Percentiles rank a stretch among this genome's conserved stretches.
Conservation (phyloP, 2,113 vertebrate genomes). For the Ceyx melanurus region DNA sequence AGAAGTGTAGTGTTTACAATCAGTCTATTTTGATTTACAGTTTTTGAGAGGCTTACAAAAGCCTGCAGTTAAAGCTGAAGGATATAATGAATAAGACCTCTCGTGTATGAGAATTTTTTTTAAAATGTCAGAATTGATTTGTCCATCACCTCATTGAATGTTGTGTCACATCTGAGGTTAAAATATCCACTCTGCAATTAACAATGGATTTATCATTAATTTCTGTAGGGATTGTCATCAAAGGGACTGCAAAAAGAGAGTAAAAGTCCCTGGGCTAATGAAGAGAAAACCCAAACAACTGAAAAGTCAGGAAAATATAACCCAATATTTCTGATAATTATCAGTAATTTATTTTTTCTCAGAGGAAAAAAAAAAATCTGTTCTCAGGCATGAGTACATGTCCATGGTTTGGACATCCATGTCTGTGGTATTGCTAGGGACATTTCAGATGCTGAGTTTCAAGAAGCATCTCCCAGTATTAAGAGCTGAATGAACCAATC, state of each 20-base stretch:
- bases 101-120: no score
- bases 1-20: not conserved
- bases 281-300: not conserved
- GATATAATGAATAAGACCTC: not conserved
- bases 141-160: accelerated
- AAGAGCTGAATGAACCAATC: not conserved
- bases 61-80: not conserved
- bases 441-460: not conserved
- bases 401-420: not conserved
- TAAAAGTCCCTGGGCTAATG: not conserved
- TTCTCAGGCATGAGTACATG: not conserved
- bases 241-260: not conserved
- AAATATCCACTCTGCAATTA: not conserved
- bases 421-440: not conserved
- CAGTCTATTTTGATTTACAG: not conserved
- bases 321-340: not conserved
- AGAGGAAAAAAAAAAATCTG: not conserved
- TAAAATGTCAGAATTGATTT: not conserved
- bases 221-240: not conserved
- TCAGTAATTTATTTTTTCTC: not conserved
- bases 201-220: not conserved
- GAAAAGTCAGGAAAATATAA: not conserved
- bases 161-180: not conserved
- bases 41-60: not conserved
- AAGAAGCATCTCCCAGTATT: not conserved